Evolutionary conservation across 2,797 vertebrate genomes (phyloP), one percentile per base, ranked within the genome.

Genomic region (Ceryle rudis): DNA sequence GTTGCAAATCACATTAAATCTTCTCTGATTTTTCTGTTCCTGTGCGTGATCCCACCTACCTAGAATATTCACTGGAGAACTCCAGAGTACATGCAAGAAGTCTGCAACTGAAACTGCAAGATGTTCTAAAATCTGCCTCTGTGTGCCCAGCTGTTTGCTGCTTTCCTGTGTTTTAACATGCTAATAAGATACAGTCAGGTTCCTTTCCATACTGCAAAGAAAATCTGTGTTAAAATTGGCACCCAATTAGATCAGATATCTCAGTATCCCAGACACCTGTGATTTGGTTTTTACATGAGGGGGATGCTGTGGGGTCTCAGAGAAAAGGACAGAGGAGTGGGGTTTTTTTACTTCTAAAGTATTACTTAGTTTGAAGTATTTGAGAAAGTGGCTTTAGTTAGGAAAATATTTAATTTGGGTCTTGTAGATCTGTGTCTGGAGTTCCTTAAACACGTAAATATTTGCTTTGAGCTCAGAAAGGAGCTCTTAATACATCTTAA

Each of bases 1-100:
- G 25, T 31, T 58, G 35, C 69, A 78, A 74, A 73, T 67, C 49
- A 81, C 16, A 29, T 0, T 0, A 0, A n/a, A n/a, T 10, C 29
- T 58, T n/a, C 46, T 54, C 35, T 60, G 35, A 25, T 66, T 55
- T 73, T 75, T 65, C 33, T 87, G 14, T 70, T 93, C 35, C 22
- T 14, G 0, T 71, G 35, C 55, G 18, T 62, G 52, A 51, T 64
- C 55, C 55, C 39, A 41, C 11, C 69, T 83, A 58, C 22, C 67
- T 47, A 77, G 17, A 77, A 54, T 44, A 75, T 85, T 73, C 71
- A 14, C 14, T 58, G 55, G 91, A 57, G 46, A 74, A 35, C 20
- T 89, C 28, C 67, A 58, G 78, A 85, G 33, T 25, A 51, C 1
- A n/a, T 20, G 4, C 55, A 66, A 87, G 39, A 58, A 87, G 26